Percentiles rank a stretch among this genome's conserved stretches.
These are phyloP conservation scores for Parasteatoda lunata DNA, from an alignment of 2,888 invertebrate species.

Conservation along the genomic window DNA sequence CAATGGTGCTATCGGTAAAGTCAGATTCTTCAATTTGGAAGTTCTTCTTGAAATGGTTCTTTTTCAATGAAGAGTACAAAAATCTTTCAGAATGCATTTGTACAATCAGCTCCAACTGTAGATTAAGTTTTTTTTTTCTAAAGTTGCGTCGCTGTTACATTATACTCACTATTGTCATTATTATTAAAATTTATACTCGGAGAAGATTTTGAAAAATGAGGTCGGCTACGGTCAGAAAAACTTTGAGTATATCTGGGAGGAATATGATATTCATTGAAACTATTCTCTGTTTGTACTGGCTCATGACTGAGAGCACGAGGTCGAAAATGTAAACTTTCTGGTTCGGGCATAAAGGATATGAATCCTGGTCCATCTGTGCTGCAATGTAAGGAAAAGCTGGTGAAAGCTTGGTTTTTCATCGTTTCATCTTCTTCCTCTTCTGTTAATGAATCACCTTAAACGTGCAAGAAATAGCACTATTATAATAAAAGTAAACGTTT, in stretches of 20 bases:
- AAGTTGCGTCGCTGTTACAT: no score
- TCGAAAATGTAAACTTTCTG: neutral
- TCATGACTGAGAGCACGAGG: slow-evolving; percentile 22
- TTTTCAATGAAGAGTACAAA: no score
- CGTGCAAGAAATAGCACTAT: neutral
- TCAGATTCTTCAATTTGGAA: no score
- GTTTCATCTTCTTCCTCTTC: slow-evolving; percentile 19
- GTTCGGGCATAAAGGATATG: neutral
- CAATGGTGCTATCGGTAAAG: no score
- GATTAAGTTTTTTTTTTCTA: no score
- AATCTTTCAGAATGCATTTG: no score
- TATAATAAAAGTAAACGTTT: neutral
- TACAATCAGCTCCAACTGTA: no score
- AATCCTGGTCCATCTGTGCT: slow-evolving; percentile 16
- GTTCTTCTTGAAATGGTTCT: no score
- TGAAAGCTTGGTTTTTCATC: slow-evolving; percentile 14
- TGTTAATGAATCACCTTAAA: slow-evolving; percentile 8
- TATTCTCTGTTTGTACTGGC: slow-evolving; percentile 11
- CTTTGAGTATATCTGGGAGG: slow-evolving; percentile 25
- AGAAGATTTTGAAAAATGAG: no score
- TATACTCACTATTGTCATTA: no score
- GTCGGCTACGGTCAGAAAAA: slow-evolving; percentile 17
- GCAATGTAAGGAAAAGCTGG: slow-evolving; percentile 33
- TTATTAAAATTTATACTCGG: no score
- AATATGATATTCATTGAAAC: neutral